Conservation (phyloP, 2,888 invertebrate genomes). For the Scaptomyza polygonia region DNA sequence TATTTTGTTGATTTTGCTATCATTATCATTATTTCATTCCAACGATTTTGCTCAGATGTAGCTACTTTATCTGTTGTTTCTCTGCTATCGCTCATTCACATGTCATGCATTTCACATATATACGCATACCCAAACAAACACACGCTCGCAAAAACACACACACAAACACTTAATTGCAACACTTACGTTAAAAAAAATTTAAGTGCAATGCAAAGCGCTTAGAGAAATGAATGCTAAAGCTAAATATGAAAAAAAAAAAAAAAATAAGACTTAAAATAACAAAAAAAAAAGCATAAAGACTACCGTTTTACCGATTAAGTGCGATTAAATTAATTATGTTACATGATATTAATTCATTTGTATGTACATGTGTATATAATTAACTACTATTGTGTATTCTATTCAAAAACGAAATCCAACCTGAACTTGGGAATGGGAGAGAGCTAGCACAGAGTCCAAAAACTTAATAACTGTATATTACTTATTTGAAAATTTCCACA, state of each 20-base stretch:
- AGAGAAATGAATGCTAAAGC: slow-evolving; percentile 77
- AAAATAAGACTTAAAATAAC: slow-evolving; percentile 26
- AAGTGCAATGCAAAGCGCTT: slow-evolving; percentile 57
- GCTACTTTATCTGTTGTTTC: slow-evolving; percentile 34
- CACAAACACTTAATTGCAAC: slow-evolving; percentile 5
- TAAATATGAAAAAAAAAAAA: slow-evolving; percentile 59
- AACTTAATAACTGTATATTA: slow-evolving; percentile 54
- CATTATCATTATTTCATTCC: slow-evolving; percentile 54
- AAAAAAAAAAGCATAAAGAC: slow-evolving; percentile 41
- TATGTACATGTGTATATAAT: slow-evolving; percentile 52
- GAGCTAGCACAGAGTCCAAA: slow-evolving; percentile 84
- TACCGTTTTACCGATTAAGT: slow-evolving; percentile 60
- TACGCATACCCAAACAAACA: slow-evolving; percentile 7
- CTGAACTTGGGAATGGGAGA: slow-evolving; percentile 85
- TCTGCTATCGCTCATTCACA: slow-evolving; percentile 54
- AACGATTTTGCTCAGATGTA: slow-evolving; percentile 32
- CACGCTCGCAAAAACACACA: slow-evolving; percentile 6
- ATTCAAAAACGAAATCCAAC: slow-evolving; percentile 79
- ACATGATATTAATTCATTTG: slow-evolving; percentile 54
- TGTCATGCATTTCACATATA: slow-evolving; percentile 40
- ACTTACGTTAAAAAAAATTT: slow-evolving; percentile 38
- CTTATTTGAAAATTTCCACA: slow-evolving; percentile 38
- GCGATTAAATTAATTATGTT: slow-evolving; percentile 52
- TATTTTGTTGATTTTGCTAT: slow-evolving; percentile 40
- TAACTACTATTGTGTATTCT: slow-evolving; percentile 70